Evolutionary conservation across 2,113 vertebrate genomes (phyloP).

Genomic region (Alouatta palliata): DNA sequence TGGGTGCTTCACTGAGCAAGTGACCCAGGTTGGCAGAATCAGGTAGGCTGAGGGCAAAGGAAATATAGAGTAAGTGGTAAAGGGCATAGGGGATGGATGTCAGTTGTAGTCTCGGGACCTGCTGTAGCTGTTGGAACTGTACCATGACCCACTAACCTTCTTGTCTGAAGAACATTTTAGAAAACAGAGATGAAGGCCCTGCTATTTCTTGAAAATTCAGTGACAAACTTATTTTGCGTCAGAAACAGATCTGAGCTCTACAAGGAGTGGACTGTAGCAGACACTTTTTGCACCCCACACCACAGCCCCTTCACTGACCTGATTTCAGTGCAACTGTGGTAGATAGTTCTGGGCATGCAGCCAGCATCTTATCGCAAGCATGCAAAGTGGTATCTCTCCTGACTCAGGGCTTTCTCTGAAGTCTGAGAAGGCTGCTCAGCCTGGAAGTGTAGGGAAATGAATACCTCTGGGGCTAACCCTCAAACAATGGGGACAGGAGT

Average conservation of each 20-base stretch:
- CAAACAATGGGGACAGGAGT: neutral
- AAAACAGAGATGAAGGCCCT: neutral
- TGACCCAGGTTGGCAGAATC: neutral
- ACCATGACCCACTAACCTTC: neutral
- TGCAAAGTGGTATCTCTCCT: neutral
- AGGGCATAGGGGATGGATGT: neutral
- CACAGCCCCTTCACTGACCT: neutral
- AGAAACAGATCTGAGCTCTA: neutral
- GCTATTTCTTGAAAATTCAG: neutral
- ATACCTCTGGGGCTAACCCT: neutral
- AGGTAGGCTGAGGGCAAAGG: neutral
- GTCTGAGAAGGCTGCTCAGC: neutral
- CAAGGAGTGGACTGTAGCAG: neutral
- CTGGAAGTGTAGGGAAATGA: neutral
- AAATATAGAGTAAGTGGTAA: neutral
- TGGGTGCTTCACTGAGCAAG: neutral
- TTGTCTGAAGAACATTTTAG: neutral
- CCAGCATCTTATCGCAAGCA: neutral
- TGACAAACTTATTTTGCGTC: neutral
- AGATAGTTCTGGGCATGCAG: neutral
- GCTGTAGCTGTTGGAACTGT: neutral
- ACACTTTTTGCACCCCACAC: neutral
- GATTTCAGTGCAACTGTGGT: neutral
- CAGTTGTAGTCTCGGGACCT: neutral
- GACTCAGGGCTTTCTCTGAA: slow-evolving; percentile 34